Evolutionary conservation across 2,797 vertebrate genomes (phyloP).

Genomic region (Centropyge bicolor): DNA sequence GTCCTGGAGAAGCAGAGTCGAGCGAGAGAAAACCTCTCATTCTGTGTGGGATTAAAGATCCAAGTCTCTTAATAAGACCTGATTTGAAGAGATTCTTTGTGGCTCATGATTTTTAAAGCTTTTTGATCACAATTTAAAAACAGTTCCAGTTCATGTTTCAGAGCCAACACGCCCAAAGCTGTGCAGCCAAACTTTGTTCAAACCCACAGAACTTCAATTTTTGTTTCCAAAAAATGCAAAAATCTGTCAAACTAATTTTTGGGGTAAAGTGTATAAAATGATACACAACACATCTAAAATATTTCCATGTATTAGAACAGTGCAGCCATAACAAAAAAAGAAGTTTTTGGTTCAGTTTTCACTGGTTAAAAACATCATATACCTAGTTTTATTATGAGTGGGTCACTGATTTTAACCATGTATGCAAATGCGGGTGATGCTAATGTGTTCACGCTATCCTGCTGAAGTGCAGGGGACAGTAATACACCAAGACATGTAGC

Average conservation of each 20-base stretch:
- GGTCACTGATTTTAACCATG: neutral
- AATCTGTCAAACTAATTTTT: neutral
- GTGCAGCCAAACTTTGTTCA: constrained; percentile 10
- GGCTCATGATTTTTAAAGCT: constrained; percentile 16
- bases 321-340: neutral
- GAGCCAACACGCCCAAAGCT: neutral
- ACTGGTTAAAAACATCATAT: neutral
- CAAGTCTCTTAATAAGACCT: constrained; percentile 13
- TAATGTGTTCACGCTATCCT: neutral
- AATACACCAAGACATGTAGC: neutral
- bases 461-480: neutral
- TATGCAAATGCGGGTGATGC: neutral
- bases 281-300: neutral
- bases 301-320: constrained; percentile 1
- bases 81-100: constrained; percentile 19
- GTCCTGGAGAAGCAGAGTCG: constrained; percentile 19
- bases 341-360: neutral
- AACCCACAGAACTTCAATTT: neutral
- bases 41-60: constrained; percentile 31
- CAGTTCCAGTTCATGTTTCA: neutral
- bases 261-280: neutral
- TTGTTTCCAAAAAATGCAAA: constrained; percentile 6
- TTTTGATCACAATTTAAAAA: constrained; percentile 35
- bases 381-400: neutral
- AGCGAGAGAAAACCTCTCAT: constrained; percentile 28